These are phyloP conservation scores for Cheilosia grossa DNA, from an alignment of 2,888 invertebrate species.

Conservation along the genomic window DNA sequence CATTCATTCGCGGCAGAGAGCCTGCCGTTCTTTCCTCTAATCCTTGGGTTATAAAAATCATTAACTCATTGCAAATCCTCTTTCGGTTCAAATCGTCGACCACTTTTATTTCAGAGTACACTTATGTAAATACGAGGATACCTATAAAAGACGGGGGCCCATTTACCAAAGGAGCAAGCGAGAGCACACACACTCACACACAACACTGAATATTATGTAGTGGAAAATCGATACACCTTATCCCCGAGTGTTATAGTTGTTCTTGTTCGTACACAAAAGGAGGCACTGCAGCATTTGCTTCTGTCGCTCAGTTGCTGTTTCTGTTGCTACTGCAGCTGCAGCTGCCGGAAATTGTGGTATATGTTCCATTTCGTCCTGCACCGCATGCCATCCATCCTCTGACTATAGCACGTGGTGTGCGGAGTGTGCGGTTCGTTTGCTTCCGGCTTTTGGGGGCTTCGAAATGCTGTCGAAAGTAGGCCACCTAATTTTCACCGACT, in stretches of 20 bases:
- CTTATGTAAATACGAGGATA: constrained; percentile 62
- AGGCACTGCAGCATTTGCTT: constrained; percentile 65
- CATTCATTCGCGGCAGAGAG: constrained; percentile 23
- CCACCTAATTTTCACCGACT: constrained; percentile 66
- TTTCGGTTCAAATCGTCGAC: constrained; percentile 56
- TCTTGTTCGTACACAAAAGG: constrained; percentile 37
- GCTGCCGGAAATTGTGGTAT: constrained; percentile 67
- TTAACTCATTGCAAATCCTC: constrained; percentile 62
- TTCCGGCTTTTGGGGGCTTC: constrained; percentile 68
- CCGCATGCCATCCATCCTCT: constrained; percentile 3
- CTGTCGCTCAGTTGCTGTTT: constrained; percentile 37
- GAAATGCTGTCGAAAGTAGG: constrained; percentile 65
- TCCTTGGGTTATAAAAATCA: constrained; percentile 65
- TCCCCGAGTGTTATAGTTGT: constrained; percentile 52
- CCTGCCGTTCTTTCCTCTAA: constrained; percentile 14
- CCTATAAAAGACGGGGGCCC: constrained; percentile 29
- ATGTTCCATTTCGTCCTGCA: constrained; percentile 30
- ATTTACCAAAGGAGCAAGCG: constrained; percentile 18
- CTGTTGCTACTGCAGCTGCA: constrained; percentile 44
- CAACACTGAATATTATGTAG: constrained; percentile 12
- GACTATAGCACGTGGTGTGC: constrained; percentile 51
- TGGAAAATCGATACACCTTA: constrained; percentile 69
- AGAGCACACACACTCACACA: background rate
- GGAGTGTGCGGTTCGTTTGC: constrained; percentile 53
- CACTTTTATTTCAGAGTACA: constrained; percentile 64